Evolutionary conservation across 2,113 vertebrate species (phyloP), one percentile per base, ranked within the genome.

Genomic region (Grus americana): DNA sequence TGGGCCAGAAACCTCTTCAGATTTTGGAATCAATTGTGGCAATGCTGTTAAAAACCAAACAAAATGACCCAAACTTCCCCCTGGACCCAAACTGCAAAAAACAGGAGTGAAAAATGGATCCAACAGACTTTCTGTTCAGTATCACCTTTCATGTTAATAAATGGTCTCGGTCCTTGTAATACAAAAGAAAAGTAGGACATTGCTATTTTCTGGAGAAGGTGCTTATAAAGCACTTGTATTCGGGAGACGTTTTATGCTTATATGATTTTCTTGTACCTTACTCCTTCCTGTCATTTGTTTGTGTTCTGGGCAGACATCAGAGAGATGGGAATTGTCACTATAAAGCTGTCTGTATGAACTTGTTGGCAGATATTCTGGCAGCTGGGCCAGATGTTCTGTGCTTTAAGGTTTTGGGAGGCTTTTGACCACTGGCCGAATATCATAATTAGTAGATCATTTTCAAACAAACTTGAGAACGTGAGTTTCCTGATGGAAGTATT

Each of bases 131-230:
- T 90, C 82, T 95, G 91, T 86, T 97, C 63, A 81, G 34, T 73
- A 50, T 97, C 88, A 92, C 34, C 66, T 83, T 95, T 89, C 49
- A 36, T 22, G 27, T 75, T 93, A 93, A 91, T 86, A 86, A 93
- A 79, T 66, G 18, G 29, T 61, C 55, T 79, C 27, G 29, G 46
- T 84, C 57, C 29, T 92, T 88, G 55, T 61, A 84, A 84, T 57
- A 30, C 16, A 52, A 42, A 95, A 86, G 47, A 58, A 83, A 83
- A 73, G 68, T 66, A 19, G 44, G 81, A 49, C 15, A 1, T 12
- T 29, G 12, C 55, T 10, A 10, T 95, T 95, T 96, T 88, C 57
- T 84, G 30, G 55, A 82, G 63, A 82, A 79, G 73, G 40, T 70
- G 59, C 44, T n/a, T 85, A n/a, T 68, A 38, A 87, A 86, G 30